These are phyloP conservation scores for Geodia barretti DNA, from an alignment of 37 sponge, comb jelly and placozoan species.

Conservation along the genomic window DNA sequence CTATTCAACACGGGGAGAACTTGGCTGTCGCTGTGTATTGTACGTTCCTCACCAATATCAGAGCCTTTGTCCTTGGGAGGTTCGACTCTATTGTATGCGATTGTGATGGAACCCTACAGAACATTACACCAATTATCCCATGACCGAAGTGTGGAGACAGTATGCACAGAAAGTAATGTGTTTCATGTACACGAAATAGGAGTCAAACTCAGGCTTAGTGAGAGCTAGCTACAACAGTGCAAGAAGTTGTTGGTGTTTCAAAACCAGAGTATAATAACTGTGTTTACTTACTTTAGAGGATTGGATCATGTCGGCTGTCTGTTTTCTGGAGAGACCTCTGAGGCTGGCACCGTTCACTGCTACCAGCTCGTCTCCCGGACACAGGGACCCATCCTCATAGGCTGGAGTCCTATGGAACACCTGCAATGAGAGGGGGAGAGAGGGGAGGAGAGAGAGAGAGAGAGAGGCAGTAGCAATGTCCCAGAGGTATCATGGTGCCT, in stretches of 20 bases:
- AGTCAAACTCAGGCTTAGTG: too few species aligned
- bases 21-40: too few species aligned
- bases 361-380: conserved; percentile 91
- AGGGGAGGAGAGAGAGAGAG: not conserved
- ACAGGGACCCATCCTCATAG: conserved; percentile 80
- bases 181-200: too few species aligned
- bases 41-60: conserved; percentile 64
- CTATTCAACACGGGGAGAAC: too few species aligned
- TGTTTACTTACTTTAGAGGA: conserved; percentile 53
- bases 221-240: too few species aligned
- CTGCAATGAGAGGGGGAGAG: conserved; percentile 12
- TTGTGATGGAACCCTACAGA: conserved; percentile 64
- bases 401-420: conserved; percentile 97
- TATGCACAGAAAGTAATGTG: not conserved
- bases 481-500: too few species aligned
- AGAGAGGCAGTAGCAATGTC: not conserved
- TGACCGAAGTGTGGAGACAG: not conserved
- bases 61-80: conserved; percentile 67
- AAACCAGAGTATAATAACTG: too few species aligned
- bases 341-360: conserved; percentile 67
- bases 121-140: too few species aligned
- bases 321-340: conserved; percentile 75
- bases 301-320: conserved; percentile 90
- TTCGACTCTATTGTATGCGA: conserved; percentile 65
- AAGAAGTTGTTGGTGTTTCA: not conserved